Evolutionary conservation across 2,797 vertebrate species (phyloP).

Genomic region (Dromococcyx pavoninus): DNA sequence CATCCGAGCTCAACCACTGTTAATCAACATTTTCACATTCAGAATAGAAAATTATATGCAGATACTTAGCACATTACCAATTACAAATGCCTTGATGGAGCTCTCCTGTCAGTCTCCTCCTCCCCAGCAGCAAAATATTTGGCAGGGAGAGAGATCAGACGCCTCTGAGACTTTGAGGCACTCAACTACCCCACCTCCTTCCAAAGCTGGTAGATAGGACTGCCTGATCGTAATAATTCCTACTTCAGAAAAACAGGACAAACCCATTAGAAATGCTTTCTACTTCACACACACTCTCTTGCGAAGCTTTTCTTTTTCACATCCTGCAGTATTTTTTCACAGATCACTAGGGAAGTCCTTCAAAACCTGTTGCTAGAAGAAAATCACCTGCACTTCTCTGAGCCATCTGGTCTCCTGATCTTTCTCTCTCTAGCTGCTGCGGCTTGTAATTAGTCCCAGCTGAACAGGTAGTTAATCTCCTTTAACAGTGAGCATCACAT

Average conservation of each 20-base stretch:
- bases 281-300: background rate
- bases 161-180: background rate
- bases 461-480: constrained; percentile 21
- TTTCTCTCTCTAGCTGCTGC: background rate
- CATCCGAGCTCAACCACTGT: background rate
- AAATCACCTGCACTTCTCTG: background rate
- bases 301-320: background rate
- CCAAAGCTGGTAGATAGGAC: background rate
- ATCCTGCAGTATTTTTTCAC: background rate
- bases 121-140: background rate
- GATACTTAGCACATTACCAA: background rate
- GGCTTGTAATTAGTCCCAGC: constrained; percentile 43
- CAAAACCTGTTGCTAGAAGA: background rate
- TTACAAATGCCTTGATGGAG: background rate
- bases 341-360: background rate
- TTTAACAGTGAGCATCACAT: background rate
- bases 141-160: background rate
- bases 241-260: background rate
- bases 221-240: background rate
- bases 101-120: background rate
- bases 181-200: background rate
- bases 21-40: background rate
- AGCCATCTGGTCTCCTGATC: constrained; percentile 22
- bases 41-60: background rate
- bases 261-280: background rate